Evolutionary conservation across 2,888 invertebrate species (phyloP).

Genomic region (Scotopteryx bipunctaria): DNA sequence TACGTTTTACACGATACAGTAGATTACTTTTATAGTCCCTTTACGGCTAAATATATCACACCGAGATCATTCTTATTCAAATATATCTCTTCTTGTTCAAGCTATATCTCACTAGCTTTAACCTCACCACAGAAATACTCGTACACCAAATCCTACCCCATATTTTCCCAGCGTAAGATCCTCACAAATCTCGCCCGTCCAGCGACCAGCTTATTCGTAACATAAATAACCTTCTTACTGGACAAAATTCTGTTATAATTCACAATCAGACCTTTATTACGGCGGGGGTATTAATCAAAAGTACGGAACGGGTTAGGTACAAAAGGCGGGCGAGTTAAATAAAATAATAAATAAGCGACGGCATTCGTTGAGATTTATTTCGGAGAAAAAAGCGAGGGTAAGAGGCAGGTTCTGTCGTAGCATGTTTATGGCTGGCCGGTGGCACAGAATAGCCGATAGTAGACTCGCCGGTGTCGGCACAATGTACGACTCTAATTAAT

Average conservation of each 20-base stretch:
- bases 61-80: conserved; percentile 1
- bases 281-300: conserved; percentile 75
- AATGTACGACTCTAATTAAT: conserved; percentile 76
- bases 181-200: conserved; percentile 48
- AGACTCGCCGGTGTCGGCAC: conserved; percentile 40
- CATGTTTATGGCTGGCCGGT: conserved; percentile 71
- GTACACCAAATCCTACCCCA: conserved; percentile 26
- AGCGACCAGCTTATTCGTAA: conserved; percentile 47
- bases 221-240: conserved; percentile 77
- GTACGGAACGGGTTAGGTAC: conserved; percentile 73
- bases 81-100: conserved; percentile 4
- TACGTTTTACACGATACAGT: conserved; percentile 43
- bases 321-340: conserved; percentile 76
- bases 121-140: conserved; percentile 5
- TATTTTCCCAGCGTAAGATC: conserved; percentile 38
- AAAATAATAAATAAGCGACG: conserved; percentile 80
- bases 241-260: conserved; percentile 73
- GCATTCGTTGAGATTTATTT: conserved; percentile 81
- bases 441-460: conserved; percentile 40
- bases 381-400: conserved; percentile 64
- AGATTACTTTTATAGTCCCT: conserved; percentile 38
- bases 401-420: conserved; percentile 74
- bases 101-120: conserved; percentile 12
- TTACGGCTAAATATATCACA: conserved; percentile 10
- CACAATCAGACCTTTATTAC: conserved; percentile 73